Conservation (phyloP, 2,797 vertebrate species). For the Cuculus canorus region DNA sequence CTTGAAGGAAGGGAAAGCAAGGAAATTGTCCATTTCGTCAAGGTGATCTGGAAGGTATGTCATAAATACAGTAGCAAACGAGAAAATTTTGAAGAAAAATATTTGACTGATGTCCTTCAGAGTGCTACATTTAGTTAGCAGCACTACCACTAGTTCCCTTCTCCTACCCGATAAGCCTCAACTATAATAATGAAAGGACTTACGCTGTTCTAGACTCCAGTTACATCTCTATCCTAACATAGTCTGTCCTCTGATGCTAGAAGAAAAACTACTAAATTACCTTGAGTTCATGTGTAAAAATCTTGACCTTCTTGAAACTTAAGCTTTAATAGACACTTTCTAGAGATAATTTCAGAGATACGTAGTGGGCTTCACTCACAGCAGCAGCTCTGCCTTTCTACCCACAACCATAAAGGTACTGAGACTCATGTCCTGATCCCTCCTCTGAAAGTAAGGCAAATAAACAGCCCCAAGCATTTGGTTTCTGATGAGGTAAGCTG, state of each 20-base stretch:
- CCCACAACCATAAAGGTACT: not conserved
- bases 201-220: not conserved
- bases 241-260: not conserved
- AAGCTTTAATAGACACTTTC: not conserved
- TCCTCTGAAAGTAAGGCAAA: not conserved
- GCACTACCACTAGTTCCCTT: not conserved
- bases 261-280: not conserved
- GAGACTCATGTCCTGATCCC: not conserved
- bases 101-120: not conserved
- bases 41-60: not conserved
- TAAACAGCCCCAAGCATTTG: not conserved
- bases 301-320: not conserved
- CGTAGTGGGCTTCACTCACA: not conserved
- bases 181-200: not conserved
- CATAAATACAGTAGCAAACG: not conserved
- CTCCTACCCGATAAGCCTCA: not conserved
- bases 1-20: not conserved
- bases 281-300: not conserved
- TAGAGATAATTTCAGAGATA: not conserved
- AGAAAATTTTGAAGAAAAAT: not conserved
- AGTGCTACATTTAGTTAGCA: not conserved
- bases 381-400: not conserved
- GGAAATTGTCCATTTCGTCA: not conserved
- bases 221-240: not conserved
- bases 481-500: conserved; percentile 27